These are phyloP conservation scores for Steatocranus sp. DNA, from an alignment of 2,797 vertebrate species.

Conservation along the genomic window DNA sequence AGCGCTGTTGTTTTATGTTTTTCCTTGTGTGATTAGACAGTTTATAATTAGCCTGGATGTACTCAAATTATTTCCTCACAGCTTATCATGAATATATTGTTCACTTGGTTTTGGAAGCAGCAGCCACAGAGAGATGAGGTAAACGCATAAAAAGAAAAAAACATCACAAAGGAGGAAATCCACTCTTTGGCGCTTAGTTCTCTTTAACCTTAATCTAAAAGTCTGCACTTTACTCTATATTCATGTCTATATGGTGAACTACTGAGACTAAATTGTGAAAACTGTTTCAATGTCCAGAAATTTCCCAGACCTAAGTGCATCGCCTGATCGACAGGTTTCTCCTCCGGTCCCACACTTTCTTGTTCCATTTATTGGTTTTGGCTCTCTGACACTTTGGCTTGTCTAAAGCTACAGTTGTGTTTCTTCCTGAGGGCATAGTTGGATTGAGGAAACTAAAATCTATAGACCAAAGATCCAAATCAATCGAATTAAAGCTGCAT, in stretches of 20 bases:
- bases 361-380: constrained; percentile 4
- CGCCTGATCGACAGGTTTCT: constrained; percentile 1
- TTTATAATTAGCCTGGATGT: background rate
- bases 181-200: background rate
- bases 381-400: background rate
- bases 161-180: background rate
- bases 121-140: background rate
- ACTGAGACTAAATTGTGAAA: background rate
- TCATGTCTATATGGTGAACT: background rate
- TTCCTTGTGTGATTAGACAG: background rate
- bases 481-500: background rate
- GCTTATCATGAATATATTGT: background rate
- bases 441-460: background rate
- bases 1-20: background rate
- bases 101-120: background rate
- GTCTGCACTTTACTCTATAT: background rate
- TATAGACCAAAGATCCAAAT: background rate
- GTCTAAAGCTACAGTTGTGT: background rate
- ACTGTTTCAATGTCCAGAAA: background rate
- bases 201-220: background rate
- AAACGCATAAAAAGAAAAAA: background rate
- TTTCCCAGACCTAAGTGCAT: background rate
- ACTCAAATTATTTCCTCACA: background rate
- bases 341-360: background rate
- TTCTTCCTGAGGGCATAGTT: background rate